Percentiles rank a stretch among this genome's conserved stretches.
phyloP scores from a whole-genome alignment of 2,797 vertebrate genomes.

The Diplodus puntazzo region DNA sequence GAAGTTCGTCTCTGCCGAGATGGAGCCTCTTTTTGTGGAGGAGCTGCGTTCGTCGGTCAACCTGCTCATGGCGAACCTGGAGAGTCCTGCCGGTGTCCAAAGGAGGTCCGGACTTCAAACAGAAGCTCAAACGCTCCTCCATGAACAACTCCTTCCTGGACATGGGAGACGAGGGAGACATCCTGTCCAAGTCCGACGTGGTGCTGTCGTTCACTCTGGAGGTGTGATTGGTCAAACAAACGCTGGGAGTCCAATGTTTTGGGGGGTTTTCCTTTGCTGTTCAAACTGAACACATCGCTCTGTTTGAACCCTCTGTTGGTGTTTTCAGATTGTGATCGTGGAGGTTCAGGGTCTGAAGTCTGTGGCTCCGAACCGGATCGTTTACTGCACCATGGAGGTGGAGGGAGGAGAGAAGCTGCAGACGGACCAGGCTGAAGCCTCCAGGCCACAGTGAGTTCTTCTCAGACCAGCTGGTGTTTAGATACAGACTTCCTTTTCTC shows the following conservation, averaged over 20 bases:
- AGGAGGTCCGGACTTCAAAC: slow-evolving; percentile 94
- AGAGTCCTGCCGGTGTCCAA: slow-evolving; percentile 97
- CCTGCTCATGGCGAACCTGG: slow-evolving; percentile 97
- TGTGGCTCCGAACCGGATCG: slow-evolving; percentile 93
- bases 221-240: slow-evolving; percentile 64
- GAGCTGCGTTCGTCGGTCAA: slow-evolving; percentile 94
- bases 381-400: slow-evolving; percentile 99
- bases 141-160: slow-evolving; percentile 95
- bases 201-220: slow-evolving; percentile 95
- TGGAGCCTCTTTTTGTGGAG: slow-evolving; percentile 94
- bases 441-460: slow-evolving; percentile 93
- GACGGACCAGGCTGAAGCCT: slow-evolving; percentile 97
- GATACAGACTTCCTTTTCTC: too few species aligned
- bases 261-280: not conserved
- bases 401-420: slow-evolving; percentile 97
- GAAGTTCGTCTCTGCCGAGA: slow-evolving; percentile 90
- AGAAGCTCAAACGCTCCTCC: slow-evolving; percentile 94
- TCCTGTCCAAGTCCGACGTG: slow-evolving; percentile 95
- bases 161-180: slow-evolving; percentile 93
- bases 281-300: not conserved
- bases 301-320: not conserved
- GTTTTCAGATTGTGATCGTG: slow-evolving; percentile 92
- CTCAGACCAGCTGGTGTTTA: not conserved
- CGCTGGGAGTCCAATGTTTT: not conserved
- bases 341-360: slow-evolving; percentile 97